These are phyloP conservation scores for Sphaerophoria rueppellii DNA, from an alignment of 2,888 invertebrate species.

Conservation along the genomic window DNA sequence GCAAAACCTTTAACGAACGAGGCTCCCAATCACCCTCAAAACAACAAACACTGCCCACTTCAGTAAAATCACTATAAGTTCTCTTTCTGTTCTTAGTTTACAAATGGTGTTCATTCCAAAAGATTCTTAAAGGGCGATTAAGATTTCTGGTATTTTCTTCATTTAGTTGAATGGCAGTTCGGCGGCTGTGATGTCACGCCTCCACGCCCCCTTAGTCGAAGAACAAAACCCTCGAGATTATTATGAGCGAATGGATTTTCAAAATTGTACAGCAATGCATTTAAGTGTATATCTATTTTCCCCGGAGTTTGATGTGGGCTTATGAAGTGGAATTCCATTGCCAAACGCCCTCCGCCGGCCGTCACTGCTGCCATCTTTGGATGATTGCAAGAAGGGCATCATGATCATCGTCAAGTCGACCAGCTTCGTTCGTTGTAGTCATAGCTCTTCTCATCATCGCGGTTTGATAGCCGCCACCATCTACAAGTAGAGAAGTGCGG, in stretches of 20 bases:
- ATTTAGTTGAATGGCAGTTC: conserved; percentile 77
- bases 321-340: conserved; percentile 60
- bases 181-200: not conserved
- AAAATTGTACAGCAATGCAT: conserved; percentile 60
- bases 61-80: conserved; percentile 39
- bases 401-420: conserved; percentile 48
- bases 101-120: not conserved
- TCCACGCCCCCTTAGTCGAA: conserved; percentile 11
- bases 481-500: not conserved
- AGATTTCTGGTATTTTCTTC: conserved; percentile 66
- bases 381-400: conserved; percentile 58
- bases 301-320: conserved; percentile 46
- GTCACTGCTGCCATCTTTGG: not conserved
- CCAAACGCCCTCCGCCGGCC: too few relatives aligned
- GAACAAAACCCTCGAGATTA: conserved; percentile 61
- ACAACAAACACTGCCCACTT: conserved; percentile 25
- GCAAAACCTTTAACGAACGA: conserved; percentile 43
- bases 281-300: not conserved
- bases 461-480: too few relatives aligned
- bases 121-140: conserved; percentile 62
- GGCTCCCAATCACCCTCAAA: conserved; percentile 37
- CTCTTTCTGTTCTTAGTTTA: conserved; percentile 7
- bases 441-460: conserved; percentile 63
- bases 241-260: conserved; percentile 74
- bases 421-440: conserved; percentile 39